These are phyloP conservation scores for Kryptopterus vitreolus DNA, from an alignment of 2,797 vertebrate genomes.

Conservation along the genomic window DNA sequence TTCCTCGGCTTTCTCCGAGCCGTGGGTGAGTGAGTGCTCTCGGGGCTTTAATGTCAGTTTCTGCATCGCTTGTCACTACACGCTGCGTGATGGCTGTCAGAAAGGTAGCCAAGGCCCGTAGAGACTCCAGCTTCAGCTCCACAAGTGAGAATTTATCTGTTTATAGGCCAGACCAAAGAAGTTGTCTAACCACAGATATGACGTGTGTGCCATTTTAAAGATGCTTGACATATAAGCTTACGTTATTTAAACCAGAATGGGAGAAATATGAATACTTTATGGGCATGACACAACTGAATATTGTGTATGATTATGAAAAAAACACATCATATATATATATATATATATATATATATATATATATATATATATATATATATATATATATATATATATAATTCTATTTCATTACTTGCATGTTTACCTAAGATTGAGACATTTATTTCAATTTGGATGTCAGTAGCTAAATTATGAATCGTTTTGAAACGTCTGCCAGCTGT, in stretches of 20 bases:
- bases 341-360: neutral
- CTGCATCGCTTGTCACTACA: slow-evolving; percentile 66
- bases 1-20: slow-evolving; percentile 67
- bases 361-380: too few species aligned
- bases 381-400: neutral
- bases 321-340: neutral
- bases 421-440: neutral
- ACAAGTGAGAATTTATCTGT: slow-evolving; percentile 33
- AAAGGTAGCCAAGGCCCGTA: slow-evolving; percentile 12
- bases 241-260: neutral
- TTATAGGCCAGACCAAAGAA: slow-evolving; percentile 20
- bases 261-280: neutral
- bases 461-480: neutral
- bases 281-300: neutral
- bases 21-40: slow-evolving; percentile 69
- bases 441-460: neutral
- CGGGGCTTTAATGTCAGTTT: slow-evolving; percentile 75
- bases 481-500: neutral
- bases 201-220: neutral
- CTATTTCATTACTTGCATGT: neutral
- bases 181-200: slow-evolving; percentile 7
- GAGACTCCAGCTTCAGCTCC: slow-evolving; percentile 16
- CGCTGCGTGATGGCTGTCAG: slow-evolving; percentile 24
- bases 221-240: neutral
- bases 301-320: neutral